Evolutionary conservation across 2,888 invertebrate species (phyloP), one percentile per base, ranked within the genome.

Genomic region (Penaeus monodon): DNA sequence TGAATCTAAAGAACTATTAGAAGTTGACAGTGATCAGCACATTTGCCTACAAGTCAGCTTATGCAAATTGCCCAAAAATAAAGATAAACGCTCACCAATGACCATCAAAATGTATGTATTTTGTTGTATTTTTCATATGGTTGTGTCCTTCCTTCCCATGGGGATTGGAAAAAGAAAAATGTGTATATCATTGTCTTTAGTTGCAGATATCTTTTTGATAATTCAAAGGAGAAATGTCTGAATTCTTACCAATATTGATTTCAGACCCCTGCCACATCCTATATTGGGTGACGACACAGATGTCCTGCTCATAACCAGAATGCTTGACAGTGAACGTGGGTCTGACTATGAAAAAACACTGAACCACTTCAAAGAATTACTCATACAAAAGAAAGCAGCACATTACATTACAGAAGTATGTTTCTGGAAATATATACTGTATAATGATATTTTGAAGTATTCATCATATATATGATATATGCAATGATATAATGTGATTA

Each of bases 281-380:
- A 8, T 82, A 49, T 27, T 29, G 22, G 57, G 44, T 0, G 81
- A 82, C 22, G 57, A 57, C 57, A 73, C 81, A 22, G 81, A 82
- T 29, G 81, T 82, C 24, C 29, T 82, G 17, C 81, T 82, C 63
- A 82, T 82, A 20, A 82, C 81, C 68, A 49, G 57, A 38, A 73
- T 73, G 57, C n/a, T 82, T n/a, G 57, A 82, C 24, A 22, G 73
- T 22, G 81, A 73, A n/a, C 29, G 70, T n/a, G 27, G 49, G 38
- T 14, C 14, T 27, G 81, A 82, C 33, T 70, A 82, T 63, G 24
- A 73, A 24, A 73, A 82, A 44, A 57, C 81, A 20, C 29, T 82
- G 12, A n/a, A 82, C 73, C 24, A 82, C 24, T 82, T 33, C 63
- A 70, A 57, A 29, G 73, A 73, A 20, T 44, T 73, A 33, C 63